Conservation (phyloP, 2,797 vertebrate genomes). For the Aselliscus stoliczkanus region DNA sequence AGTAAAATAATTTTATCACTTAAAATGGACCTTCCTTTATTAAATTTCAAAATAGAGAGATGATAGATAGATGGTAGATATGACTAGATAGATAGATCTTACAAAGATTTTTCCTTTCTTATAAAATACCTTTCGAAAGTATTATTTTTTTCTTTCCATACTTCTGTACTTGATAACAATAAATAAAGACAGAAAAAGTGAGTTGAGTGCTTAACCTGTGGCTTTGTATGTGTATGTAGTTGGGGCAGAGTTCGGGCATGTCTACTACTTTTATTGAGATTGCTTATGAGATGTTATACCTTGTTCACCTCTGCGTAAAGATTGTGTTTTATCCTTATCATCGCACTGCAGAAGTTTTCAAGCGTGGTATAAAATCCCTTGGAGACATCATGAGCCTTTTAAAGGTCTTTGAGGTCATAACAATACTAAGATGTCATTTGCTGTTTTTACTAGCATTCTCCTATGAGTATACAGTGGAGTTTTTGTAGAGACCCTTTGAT, state of each 20-base stretch:
- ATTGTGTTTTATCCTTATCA: not conserved
- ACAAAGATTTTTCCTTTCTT: not conserved
- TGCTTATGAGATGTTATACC: not conserved
- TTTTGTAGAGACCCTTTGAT: not conserved
- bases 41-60: not conserved
- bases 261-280: not conserved
- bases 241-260: not conserved
- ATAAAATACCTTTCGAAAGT: not conserved
- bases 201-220: not conserved
- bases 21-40: not conserved
- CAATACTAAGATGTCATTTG: not conserved
- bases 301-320: not conserved
- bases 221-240: not conserved
- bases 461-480: not conserved
- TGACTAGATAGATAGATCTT: not conserved
- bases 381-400: not conserved
- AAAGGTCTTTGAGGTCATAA: not conserved
- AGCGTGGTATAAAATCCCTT: not conserved
- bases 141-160: not conserved
- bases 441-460: not conserved
- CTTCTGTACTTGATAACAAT: not conserved
- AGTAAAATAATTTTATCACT: not conserved
- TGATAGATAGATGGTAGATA: no score
- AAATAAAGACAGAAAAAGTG: not conserved
- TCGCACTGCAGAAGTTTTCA: not conserved